Conservation (phyloP, 1,140 invertebrate genomes). For the Drosophila quadrilineata region DNA sequence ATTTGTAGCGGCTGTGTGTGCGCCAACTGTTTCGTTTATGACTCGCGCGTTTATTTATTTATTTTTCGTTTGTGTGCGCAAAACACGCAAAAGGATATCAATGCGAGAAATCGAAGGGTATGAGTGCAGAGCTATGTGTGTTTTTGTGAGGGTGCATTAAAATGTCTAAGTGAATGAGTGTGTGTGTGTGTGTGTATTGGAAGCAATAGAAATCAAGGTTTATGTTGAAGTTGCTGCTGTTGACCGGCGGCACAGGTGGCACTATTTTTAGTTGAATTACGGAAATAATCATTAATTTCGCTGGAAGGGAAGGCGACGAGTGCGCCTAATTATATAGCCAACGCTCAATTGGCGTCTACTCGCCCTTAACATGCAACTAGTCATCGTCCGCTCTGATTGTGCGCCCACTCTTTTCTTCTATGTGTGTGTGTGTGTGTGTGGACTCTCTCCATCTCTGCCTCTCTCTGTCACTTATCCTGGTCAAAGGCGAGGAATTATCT, state of each 20-base stretch:
- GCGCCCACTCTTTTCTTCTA: not conserved
- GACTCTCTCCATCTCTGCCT: not conserved
- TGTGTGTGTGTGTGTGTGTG: constrained; percentile 4
- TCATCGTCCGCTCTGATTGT: constrained; percentile 30
- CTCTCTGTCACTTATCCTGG: constrained; percentile 43
- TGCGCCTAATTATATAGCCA: constrained; percentile 53
- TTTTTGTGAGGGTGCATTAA: too few relatives aligned
- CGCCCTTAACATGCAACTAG: constrained; percentile 63
- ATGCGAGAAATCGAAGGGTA: constrained; percentile 3
- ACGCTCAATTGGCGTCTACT: constrained; percentile 26
- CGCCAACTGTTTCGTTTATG: constrained; percentile 34
- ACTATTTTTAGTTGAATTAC: constrained; percentile 40
- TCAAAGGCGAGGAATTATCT: constrained; percentile 33
- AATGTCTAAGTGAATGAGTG: too few relatives aligned
- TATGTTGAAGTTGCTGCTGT: constrained; percentile 36
- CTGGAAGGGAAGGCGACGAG: constrained; percentile 8
- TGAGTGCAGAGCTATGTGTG: not conserved
- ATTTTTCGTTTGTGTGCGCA: constrained; percentile 50
- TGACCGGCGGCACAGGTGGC: constrained; percentile 46
- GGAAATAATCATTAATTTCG: constrained; percentile 49
- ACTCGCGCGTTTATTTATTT: constrained; percentile 61
- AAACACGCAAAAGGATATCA: constrained; percentile 66
- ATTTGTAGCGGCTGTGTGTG: constrained; percentile 42
- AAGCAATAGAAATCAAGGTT: constrained; percentile 16
- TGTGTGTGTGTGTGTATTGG: constrained; percentile 7